Evolutionary conservation across 1,140 invertebrate species (phyloP).

Genomic region (Lepidotrigona ventralis): DNA sequence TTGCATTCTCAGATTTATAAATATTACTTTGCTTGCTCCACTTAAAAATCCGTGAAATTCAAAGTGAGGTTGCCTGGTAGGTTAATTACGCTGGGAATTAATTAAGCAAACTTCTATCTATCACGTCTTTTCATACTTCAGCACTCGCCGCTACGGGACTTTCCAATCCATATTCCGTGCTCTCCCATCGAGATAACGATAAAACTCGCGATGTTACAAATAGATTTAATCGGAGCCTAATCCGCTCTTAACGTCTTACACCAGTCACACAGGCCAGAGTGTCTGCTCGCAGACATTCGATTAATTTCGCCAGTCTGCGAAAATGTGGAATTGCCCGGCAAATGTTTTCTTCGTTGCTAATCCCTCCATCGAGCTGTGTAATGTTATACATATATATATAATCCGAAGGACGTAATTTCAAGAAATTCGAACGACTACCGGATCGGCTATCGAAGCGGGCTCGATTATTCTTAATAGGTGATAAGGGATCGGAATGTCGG

Average conservation of each 20-base stretch:
- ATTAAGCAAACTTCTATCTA: too few species aligned
- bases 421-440: too few species aligned
- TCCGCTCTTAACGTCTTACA: background rate
- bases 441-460: background rate
- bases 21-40: too few species aligned
- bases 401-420: too few species aligned
- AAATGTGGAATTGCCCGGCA: conserved; percentile 29
- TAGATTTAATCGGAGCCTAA: conserved; percentile 51
- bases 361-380: background rate
- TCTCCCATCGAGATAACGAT: conserved; percentile 11
- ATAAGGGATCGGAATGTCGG: background rate
- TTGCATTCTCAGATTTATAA: too few species aligned
- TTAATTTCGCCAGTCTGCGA: conserved; percentile 16
- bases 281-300: conserved; percentile 33
- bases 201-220: conserved; percentile 41
- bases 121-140: background rate
- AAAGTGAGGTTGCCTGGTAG: too few species aligned
- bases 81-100: too few species aligned
- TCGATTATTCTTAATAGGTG: background rate
- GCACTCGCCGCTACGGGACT: too few species aligned
- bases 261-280: conserved; percentile 37
- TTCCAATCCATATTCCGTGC: too few species aligned
- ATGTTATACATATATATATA: too few species aligned
- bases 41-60: too few species aligned
- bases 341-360: background rate